phyloP scores from a whole-genome alignment of 2,113 vertebrate genomes.

The Microcebus griseorufus region DNA sequence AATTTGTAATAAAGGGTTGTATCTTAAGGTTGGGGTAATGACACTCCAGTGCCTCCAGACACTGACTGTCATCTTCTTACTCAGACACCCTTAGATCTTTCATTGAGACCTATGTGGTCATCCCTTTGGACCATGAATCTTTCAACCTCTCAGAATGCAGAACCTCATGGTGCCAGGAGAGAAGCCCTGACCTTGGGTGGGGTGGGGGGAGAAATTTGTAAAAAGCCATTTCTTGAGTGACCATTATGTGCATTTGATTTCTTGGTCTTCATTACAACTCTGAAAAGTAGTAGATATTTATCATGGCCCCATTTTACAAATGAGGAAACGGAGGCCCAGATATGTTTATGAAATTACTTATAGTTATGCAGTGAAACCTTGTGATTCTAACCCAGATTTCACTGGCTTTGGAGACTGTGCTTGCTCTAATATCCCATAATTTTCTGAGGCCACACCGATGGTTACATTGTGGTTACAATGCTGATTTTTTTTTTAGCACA shows the following conservation, averaged over 20 bases:
- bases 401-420: neutral
- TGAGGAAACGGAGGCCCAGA: neutral
- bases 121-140: neutral
- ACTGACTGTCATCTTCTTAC: neutral
- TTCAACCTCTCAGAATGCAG: neutral
- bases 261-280: neutral
- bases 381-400: neutral
- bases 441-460: neutral
- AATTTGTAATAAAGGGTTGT: neutral
- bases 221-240: neutral
- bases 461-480: no score
- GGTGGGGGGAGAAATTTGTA: neutral
- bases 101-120: neutral
- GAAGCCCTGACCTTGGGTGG: neutral
- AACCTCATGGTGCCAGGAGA: neutral
- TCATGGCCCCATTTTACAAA: neutral
- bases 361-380: neutral
- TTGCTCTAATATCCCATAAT: neutral
- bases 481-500: neutral
- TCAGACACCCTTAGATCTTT: neutral
- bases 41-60: neutral
- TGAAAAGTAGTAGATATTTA: neutral
- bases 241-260: neutral
- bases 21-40: neutral
- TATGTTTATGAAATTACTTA: neutral